Conservation (phyloP, 2,888 invertebrate species). For the Drosophila histrio region DNA sequence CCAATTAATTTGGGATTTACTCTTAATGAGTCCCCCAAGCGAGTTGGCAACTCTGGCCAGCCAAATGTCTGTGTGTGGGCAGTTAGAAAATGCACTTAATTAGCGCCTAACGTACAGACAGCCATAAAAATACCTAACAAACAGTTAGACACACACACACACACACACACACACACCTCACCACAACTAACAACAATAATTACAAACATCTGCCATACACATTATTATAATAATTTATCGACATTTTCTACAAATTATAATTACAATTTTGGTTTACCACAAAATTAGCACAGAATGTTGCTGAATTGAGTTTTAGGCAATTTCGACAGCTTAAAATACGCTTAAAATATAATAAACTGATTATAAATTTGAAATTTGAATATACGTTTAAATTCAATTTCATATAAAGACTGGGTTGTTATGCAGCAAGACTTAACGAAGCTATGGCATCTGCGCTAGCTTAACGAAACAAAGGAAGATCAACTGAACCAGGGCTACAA, state of each 20-base stretch:
- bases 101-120: conserved; percentile 41
- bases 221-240: conserved; percentile 43
- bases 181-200: conserved; percentile 34
- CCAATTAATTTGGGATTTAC: conserved; percentile 78
- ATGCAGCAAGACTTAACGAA: not conserved
- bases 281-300: conserved; percentile 9
- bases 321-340: not conserved
- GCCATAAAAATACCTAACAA: conserved; percentile 61
- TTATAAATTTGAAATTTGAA: too few species aligned
- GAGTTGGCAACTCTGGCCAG: conserved; percentile 20
- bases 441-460: not conserved
- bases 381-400: not conserved
- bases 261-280: conserved; percentile 11
- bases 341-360: too few species aligned
- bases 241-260: conserved; percentile 8
- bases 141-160: conserved; percentile 24
- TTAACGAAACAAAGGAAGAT: not conserved
- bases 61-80: conserved; percentile 28
- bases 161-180: not conserved
- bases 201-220: conserved; percentile 29
- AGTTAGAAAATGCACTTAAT: conserved; percentile 55
- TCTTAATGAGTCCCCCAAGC: conserved; percentile 48
- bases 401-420: too few species aligned
- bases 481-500: not conserved
- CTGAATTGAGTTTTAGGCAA: not conserved